Conservation (phyloP, 2,113 vertebrate genomes). For the Tachycineta bicolor region DNA sequence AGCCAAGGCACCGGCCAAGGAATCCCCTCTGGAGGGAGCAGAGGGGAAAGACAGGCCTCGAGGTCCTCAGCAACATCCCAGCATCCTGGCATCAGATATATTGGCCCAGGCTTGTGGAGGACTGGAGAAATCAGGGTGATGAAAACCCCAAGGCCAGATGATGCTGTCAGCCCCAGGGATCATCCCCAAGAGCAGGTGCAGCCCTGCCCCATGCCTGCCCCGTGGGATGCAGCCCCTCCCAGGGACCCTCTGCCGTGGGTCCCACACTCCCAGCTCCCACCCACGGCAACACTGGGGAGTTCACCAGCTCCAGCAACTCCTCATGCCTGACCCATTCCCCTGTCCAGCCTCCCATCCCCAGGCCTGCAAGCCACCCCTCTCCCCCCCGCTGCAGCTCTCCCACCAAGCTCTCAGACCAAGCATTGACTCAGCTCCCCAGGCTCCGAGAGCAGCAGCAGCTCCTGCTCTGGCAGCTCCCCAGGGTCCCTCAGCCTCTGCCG, state of each 20-base stretch:
- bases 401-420: rapidly evolving
- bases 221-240: rapidly evolving
- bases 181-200: neutral
- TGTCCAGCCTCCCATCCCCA: neutral
- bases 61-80: neutral
- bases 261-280: neutral
- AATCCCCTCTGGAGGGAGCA: neutral
- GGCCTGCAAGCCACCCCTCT: rapidly evolving
- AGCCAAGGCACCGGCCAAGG: neutral
- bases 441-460: neutral
- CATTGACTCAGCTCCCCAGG: rapidly evolving
- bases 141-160: neutral
- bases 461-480: neutral
- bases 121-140: neutral
- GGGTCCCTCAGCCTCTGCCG: neutral
- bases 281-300: rapidly evolving
- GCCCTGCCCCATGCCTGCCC: too few species aligned
- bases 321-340: too few species aligned
- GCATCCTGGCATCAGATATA: neutral
- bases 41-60: rapidly evolving
- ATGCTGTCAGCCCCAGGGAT: neutral
- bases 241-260: neutral
- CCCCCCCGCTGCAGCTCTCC: neutral
- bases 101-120: neutral
- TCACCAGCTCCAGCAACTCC: neutral